These are phyloP conservation scores for Peucedramus taeniatus DNA, from an alignment of 2,113 vertebrate species.

Conservation along the genomic window DNA sequence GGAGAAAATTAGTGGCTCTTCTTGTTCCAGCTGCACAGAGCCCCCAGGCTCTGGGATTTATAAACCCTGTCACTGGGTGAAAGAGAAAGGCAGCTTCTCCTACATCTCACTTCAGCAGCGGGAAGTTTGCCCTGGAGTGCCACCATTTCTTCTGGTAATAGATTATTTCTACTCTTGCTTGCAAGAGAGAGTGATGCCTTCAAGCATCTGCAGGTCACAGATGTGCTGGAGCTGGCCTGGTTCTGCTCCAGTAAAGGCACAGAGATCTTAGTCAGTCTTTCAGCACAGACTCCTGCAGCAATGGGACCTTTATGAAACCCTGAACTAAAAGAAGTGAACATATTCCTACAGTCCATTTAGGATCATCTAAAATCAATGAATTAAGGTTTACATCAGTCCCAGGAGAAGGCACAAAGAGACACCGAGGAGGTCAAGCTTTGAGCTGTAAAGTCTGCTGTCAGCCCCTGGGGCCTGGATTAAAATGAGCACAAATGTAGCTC, in stretches of 20 bases:
- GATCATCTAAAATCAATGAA: not conserved
- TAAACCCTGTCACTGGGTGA: rapidly evolving
- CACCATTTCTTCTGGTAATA: not conserved
- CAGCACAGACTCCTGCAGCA: not conserved
- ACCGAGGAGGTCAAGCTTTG: not conserved
- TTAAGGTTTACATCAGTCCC: not conserved
- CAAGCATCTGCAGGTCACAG: not conserved
- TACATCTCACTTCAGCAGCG: not conserved
- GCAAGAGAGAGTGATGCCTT: not conserved
- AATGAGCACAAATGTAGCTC: not conserved
- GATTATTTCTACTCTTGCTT: not conserved
- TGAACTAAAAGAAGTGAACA: not conserved
- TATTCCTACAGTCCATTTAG: not conserved
- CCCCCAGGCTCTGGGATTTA: not conserved
- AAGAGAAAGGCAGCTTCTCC: not conserved
- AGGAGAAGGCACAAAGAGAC: not conserved
- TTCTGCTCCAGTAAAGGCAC: not conserved
- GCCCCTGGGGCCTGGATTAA: not conserved
- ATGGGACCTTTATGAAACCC: not conserved
- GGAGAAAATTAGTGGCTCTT: not conserved
- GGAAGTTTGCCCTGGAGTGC: not conserved
- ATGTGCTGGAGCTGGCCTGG: not conserved
- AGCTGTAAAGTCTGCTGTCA: not conserved
- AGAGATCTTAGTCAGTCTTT: not conserved
- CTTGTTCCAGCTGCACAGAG: not conserved